Conservation (phyloP, 2,797 vertebrate genomes). For the Stomatorhinus walkeri region DNA sequence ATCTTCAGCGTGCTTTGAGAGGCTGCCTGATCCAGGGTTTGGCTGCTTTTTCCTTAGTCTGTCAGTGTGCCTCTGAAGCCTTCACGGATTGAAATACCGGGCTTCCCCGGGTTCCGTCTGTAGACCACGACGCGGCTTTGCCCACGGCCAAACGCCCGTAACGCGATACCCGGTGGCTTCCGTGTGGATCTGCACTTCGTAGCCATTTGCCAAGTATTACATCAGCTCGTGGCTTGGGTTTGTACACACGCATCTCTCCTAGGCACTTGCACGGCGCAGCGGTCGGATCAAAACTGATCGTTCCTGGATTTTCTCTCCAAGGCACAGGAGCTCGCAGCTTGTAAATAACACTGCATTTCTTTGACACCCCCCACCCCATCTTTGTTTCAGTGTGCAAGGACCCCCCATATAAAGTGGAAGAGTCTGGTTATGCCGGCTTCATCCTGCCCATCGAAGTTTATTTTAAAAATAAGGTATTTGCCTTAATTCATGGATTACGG, state of each 20-base stretch:
- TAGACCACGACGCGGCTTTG: neutral
- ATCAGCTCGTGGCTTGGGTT: neutral
- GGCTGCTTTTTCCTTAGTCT: neutral
- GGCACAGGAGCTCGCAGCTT: neutral
- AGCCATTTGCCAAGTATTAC: neutral
- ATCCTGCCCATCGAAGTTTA: conserved; percentile 98
- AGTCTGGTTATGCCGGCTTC: conserved; percentile 97
- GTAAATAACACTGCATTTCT: neutral
- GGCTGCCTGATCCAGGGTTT: neutral
- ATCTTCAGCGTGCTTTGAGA: neutral
- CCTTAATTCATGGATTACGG: neutral
- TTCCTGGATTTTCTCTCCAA: neutral
- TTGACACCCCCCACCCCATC: neutral
- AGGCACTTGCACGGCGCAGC: neutral
- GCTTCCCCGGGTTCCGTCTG: neutral
- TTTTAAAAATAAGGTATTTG: conserved; percentile 95
- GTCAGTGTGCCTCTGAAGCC: neutral
- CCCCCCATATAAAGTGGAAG: conserved; percentile 97
- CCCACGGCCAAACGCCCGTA: neutral
- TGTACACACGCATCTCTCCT: neutral
- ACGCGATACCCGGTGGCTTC: neutral
- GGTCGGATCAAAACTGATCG: neutral
- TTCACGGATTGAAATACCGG: neutral
- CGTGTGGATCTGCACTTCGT: neutral
- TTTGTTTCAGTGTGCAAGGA: conserved; percentile 88